Conservation (phyloP, 2,797 vertebrate species). For the Squalus acanthias region DNA sequence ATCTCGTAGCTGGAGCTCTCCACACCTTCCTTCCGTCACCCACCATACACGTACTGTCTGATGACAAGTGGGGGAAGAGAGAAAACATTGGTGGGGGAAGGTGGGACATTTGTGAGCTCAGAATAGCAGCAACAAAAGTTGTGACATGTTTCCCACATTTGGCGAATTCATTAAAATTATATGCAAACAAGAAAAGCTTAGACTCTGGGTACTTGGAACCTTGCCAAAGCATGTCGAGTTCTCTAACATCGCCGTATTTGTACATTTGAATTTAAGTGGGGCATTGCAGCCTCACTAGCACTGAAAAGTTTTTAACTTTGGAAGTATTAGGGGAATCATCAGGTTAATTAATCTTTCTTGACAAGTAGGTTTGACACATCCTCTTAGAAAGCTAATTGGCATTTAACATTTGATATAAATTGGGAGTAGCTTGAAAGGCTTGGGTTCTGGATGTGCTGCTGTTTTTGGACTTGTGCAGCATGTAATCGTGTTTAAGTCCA, state of each 20-base stretch:
- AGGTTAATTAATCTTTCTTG: conserved; percentile 6
- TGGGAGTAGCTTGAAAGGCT: not conserved
- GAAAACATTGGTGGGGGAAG: not conserved
- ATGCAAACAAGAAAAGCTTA: not conserved
- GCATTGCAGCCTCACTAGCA: conserved; percentile 2
- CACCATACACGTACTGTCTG: not conserved
- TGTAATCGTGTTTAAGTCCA: not conserved
- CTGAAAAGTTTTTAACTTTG: not conserved
- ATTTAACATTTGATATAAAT: conserved; percentile 21
- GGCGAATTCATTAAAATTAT: not conserved
- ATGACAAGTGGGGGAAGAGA: not conserved
- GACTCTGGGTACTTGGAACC: not conserved
- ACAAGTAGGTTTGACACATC: not conserved
- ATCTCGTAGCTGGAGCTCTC: not conserved
- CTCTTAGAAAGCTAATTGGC: not conserved
- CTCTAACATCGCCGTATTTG: conserved; percentile 22
- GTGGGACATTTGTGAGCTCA: not conserved
- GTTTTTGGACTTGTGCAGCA: not conserved
- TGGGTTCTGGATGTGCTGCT: not conserved
- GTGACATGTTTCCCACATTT: conserved; percentile 10
- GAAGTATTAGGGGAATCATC: not conserved
- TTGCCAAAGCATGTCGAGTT: not conserved
- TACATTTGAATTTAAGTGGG: conserved; percentile 30
- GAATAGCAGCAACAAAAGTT: not conserved
- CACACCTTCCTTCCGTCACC: not conserved